Conservation (phyloP, 2,888 invertebrate genomes). For the Serripes groenlandicus region DNA sequence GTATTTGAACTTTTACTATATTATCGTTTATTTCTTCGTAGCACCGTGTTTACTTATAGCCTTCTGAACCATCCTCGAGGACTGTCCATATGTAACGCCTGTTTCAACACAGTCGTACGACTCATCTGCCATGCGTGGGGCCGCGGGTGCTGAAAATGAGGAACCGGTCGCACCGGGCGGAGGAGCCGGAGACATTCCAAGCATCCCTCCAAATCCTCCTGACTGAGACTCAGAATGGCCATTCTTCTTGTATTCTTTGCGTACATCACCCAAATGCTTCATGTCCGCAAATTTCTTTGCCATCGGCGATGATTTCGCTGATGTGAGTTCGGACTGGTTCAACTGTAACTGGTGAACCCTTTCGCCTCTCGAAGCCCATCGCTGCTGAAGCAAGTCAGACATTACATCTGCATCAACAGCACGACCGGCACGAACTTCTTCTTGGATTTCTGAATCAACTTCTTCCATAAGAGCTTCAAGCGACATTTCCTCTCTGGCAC, state of each 20-base stretch:
- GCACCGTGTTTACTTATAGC: slow-evolving; percentile 58
- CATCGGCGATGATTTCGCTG: slow-evolving; percentile 45
- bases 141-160: background rate
- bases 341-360: slow-evolving; percentile 65
- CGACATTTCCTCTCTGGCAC: slow-evolving; percentile 83
- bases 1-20: background rate
- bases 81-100: slow-evolving; percentile 65
- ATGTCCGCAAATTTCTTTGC: slow-evolving; percentile 60
- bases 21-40: slow-evolving; percentile 1
- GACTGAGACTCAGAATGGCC: background rate
- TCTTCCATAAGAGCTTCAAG: slow-evolving; percentile 81
- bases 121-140: slow-evolving; percentile 24
- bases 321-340: slow-evolving; percentile 57
- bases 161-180: background rate
- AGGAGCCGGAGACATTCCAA: background rate
- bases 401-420: slow-evolving; percentile 72
- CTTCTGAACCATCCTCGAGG: slow-evolving; percentile 73
- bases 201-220: background rate
- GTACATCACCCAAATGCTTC: slow-evolving; percentile 61
- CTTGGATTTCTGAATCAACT: slow-evolving; percentile 76
- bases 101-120: slow-evolving; percentile 60
- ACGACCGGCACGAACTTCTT: slow-evolving; percentile 68
- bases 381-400: slow-evolving; percentile 57
- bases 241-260: slow-evolving; percentile 41
- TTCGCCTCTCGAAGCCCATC: slow-evolving; percentile 62